Percentiles rank a stretch among this genome's conserved stretches.
phyloP scores from a whole-genome alignment of 2,888 invertebrate genomes.

The Ischnura elegans region DNA sequence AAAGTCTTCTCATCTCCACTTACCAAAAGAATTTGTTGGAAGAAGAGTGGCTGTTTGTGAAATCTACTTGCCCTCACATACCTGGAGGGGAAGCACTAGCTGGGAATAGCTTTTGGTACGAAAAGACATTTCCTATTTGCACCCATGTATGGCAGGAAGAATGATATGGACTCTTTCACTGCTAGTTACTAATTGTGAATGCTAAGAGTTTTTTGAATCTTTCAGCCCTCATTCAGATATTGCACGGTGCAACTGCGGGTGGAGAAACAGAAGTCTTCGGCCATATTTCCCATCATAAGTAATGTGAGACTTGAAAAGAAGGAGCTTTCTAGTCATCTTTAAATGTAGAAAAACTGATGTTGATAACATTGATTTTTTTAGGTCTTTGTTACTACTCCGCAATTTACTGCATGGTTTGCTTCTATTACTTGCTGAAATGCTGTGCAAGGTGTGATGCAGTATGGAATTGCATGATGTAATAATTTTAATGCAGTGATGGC shows the following conservation, averaged over 20 bases:
- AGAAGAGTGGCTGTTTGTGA: slow-evolving; percentile 93
- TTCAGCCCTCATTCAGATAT: not conserved
- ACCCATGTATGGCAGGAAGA: not conserved
- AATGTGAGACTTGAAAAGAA: slow-evolving; percentile 37
- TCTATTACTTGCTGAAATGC: not conserved
- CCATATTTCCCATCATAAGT: slow-evolving; percentile 19
- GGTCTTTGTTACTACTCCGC: not conserved
- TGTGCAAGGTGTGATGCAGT: not conserved
- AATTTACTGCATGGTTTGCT: slow-evolving; percentile 10
- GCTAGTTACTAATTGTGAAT: slow-evolving; percentile 22
- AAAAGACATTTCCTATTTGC: slow-evolving; percentile 68
- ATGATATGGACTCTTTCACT: slow-evolving; percentile 3
- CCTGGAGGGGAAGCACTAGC: slow-evolving; percentile 87
- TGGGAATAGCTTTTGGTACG: slow-evolving; percentile 88
- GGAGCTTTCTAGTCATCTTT: not conserved
- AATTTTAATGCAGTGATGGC: not conserved
- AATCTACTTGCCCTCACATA: slow-evolving; percentile 88
- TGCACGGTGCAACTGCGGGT: not conserved
- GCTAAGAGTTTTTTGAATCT: slow-evolving; percentile 41
- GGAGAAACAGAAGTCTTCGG: not conserved
- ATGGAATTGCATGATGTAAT: not conserved
- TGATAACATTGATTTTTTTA: not conserved
- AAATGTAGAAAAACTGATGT: not conserved
- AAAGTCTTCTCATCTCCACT: slow-evolving; percentile 74
- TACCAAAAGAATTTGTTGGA: slow-evolving; percentile 89